phyloP scores from a whole-genome alignment of 2,797 vertebrate genomes.

The Bovichtus diacanthus region DNA sequence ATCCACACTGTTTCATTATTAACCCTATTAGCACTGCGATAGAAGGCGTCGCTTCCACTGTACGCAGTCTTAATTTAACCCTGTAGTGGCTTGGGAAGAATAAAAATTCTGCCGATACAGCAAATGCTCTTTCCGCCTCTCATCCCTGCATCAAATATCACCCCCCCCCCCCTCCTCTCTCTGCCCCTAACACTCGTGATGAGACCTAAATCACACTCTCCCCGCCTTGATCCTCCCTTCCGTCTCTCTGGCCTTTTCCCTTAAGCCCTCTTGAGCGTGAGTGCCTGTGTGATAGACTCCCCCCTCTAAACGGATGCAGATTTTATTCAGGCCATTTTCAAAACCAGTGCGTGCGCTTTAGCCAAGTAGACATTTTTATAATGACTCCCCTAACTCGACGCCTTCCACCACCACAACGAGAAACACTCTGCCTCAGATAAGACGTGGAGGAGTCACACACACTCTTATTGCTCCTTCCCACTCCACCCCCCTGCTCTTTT shows the following conservation, averaged over 20 bases:
- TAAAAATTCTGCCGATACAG: constrained; percentile 17
- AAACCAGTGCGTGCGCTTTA: constrained; percentile 73
- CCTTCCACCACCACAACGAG: constrained; percentile 58
- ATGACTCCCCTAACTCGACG: constrained; percentile 77
- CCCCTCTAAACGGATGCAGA: constrained; percentile 79
- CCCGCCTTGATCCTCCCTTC: constrained; percentile 41
- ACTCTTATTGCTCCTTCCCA: constrained; percentile 38
- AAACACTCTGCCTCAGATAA: constrained; percentile 74
- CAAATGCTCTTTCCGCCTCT: constrained; percentile 29
- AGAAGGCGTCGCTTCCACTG: constrained; percentile 22
- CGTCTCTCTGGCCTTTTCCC: constrained; percentile 53
- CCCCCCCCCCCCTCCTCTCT: background rate
- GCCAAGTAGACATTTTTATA: constrained; percentile 85
- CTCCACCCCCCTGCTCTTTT: background rate
- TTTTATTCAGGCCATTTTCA: constrained; percentile 85
- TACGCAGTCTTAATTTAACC: constrained; percentile 53
- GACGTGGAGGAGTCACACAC: constrained; percentile 31
- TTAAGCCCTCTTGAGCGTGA: constrained; percentile 62
- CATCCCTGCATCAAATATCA: constrained; percentile 7
- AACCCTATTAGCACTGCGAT: constrained; percentile 59
- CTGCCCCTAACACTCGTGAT: constrained; percentile 34
- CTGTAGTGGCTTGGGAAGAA: constrained; percentile 19
- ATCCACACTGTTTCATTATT: constrained; percentile 65
- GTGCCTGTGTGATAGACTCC: constrained; percentile 62
- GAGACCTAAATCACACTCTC: constrained; percentile 45